Conservation (phyloP, 2,888 invertebrate species). For the Fragum whitleyi region DNA sequence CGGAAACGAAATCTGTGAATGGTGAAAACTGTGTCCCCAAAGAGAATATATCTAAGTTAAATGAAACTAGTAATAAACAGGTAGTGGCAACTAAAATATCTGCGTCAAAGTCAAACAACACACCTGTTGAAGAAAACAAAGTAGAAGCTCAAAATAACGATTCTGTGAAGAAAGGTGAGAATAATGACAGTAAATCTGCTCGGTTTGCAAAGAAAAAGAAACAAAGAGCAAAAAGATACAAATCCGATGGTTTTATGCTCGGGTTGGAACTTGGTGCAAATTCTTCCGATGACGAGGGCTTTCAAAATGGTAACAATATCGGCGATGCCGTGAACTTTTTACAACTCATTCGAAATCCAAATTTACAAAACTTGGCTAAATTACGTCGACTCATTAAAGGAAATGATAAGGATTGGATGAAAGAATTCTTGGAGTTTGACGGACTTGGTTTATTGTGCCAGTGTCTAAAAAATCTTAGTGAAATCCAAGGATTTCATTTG, state of each 20-base stretch:
- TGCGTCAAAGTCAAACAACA: neutral
- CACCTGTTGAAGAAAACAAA: neutral
- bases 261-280: conserved; percentile 70
- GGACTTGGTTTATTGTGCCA: conserved; percentile 79
- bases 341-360: conserved; percentile 77
- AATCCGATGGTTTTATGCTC: conserved; percentile 80
- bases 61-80: neutral
- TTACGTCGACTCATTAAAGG: conserved; percentile 75
- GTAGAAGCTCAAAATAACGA: neutral
- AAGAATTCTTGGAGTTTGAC: conserved; percentile 78
- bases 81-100: neutral
- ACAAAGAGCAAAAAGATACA: conserved; percentile 74
- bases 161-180: neutral
- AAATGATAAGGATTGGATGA: conserved; percentile 81
- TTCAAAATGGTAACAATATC: conserved; percentile 41
- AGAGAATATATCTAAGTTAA: neutral
- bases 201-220: conserved; percentile 75
- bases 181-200: neutral
- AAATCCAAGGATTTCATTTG: conserved; percentile 72
- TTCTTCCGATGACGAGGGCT: conserved; percentile 70
- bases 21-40: neutral
- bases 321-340: conserved; percentile 76
- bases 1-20: neutral
- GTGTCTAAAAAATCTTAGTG: conserved; percentile 76
- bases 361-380: conserved; percentile 76